phyloP scores from a whole-genome alignment of 23 tunicate genomes.

The Styela clava region DNA sequence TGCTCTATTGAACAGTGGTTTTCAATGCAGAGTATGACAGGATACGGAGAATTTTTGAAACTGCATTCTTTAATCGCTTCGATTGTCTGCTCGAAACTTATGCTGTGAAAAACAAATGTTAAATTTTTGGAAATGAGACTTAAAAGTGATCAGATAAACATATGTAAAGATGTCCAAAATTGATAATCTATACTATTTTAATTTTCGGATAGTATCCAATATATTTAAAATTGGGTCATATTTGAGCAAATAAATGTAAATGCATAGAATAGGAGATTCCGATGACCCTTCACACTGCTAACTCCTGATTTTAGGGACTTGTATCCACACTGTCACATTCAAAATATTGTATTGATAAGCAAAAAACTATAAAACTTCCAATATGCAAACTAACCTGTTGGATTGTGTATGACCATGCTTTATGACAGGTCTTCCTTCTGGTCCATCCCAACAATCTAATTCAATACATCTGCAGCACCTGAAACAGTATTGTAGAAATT shows the following conservation, averaged over 20 bases:
- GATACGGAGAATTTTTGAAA: slow-evolving; percentile 81
- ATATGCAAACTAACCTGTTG: slow-evolving; percentile 58
- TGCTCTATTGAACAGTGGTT: slow-evolving; percentile 86
- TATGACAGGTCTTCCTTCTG: slow-evolving; percentile 69
- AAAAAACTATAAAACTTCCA: no score
- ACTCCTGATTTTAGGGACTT: no score
- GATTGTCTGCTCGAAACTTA: slow-evolving; percentile 67
- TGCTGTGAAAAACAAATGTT: slow-evolving; percentile 23
- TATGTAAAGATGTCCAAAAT: no score
- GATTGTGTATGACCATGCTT: slow-evolving; percentile 82
- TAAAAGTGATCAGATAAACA: no score
- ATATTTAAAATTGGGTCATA: no score
- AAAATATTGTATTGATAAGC: no score
- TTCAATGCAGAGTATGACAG: slow-evolving; percentile 83
- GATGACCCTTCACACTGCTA: no score
- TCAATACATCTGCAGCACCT: slow-evolving; percentile 98
- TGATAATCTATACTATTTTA: no score
- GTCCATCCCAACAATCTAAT: slow-evolving; percentile 96
- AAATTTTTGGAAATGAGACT: neutral
- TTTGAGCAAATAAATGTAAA: no score
- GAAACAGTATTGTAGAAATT: neutral
- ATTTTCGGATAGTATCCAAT: no score
- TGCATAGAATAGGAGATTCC: no score
- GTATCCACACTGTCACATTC: no score
- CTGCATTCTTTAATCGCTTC: slow-evolving; percentile 79